Conservation (phyloP, 2,888 invertebrate species). For the Chrysopilus asiliformis region DNA sequence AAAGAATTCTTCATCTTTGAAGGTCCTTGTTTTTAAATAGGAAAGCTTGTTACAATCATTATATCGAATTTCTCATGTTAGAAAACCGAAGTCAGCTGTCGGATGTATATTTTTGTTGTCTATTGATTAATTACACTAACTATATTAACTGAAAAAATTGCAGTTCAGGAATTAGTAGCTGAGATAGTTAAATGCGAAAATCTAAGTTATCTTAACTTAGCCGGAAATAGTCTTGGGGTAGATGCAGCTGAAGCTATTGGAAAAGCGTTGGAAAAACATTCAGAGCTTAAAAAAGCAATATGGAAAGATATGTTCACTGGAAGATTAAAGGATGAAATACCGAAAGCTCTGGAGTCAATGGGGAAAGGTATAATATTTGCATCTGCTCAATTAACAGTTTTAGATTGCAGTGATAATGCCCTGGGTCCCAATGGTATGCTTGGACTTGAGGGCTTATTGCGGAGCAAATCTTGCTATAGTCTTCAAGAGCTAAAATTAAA, state of each 20-base stretch:
- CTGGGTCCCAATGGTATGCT: conserved; percentile 91
- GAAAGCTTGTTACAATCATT: too few relatives aligned
- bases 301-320: conserved; percentile 98
- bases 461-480: conserved; percentile 71
- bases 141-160: too few relatives aligned
- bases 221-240: conserved; percentile 88
- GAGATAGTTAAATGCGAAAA: conserved; percentile 57
- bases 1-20: too few relatives aligned
- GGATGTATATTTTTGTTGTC: too few relatives aligned
- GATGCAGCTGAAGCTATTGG: conserved; percentile 77
- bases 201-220: conserved; percentile 64
- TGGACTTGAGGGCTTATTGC: conserved; percentile 69
- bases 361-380: conserved; percentile 71
- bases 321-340: conserved; percentile 88
- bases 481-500: conserved; percentile 68
- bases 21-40: too few relatives aligned
- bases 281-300: conserved; percentile 64
- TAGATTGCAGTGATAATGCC: conserved; percentile 95
- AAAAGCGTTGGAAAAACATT: conserved; percentile 60
- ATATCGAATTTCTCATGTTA: too few relatives aligned
- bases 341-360: conserved; percentile 65
- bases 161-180: conserved; percentile 60
- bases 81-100: too few relatives aligned
- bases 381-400: conserved; percentile 60
- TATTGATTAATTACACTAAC: too few relatives aligned